Base-by-base conservation (phyloP, 1,140 invertebrate genomes). In the Caerostris darwini region DNA sequence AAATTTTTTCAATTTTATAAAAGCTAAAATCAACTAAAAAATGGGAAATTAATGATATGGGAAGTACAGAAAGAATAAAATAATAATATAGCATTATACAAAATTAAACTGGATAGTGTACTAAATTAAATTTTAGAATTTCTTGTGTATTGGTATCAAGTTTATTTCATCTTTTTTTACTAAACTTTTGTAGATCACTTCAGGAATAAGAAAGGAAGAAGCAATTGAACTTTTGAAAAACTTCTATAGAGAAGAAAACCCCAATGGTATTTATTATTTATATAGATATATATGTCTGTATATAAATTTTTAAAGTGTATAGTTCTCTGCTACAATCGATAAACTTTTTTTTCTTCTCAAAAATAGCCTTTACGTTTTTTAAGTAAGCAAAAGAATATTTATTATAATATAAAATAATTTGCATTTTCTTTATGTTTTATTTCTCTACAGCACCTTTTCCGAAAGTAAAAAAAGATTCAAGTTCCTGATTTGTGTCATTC, bases 241-340 rank as follows among this genome's bases (percentile, higher is more conserved):
- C 83, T 99, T 99, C 97, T 99, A 99, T 96, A 98, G 98, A 96
- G 98, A 98, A 85, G 97, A 97, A 95, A 99, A 99, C 97, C 98
- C 98, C 12, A 98, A 98, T 96, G 98, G 93, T 94, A 7, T 19
- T 57, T 83, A n/a, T 56, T 7, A n/a, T 85, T 7, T 58, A 1
- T 58, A n/a, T 67, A 10, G n/a, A 67, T 67, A 67, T 10, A 34
- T 34, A 81, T 19, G 19, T 34, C 10, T 34, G 34, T 34, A 34
- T 1, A 34, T 34, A 34, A 34, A 34, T 34, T 34, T 34, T 34
- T 34, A 34, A 34, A 34, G 34, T 34, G 34, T 34, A 2, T 34
- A 34, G 34, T 34, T 34, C 34, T 34, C 2, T 34, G 34, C 34
- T 34, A 34, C 34, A 34, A 34, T 34, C 34, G 34, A 34, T 34